Evolutionary conservation across 2,888 invertebrate genomes (phyloP).

Genomic region (Pollenia griseotomentosa): DNA sequence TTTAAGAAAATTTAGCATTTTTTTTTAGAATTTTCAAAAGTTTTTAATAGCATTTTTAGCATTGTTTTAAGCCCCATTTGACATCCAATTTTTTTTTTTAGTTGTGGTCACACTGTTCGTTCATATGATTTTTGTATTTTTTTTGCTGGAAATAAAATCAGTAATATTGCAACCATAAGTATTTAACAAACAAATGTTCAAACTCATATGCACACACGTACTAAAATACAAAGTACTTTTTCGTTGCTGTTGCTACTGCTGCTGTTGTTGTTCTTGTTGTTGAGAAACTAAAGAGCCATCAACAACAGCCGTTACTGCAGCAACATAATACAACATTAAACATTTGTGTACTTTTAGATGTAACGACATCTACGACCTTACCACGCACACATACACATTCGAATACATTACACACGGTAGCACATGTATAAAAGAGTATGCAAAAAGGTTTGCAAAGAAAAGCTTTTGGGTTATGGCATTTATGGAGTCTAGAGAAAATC

Average conservation of each 20-base stretch:
- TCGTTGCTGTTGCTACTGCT: constrained; percentile 59
- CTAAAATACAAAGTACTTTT: constrained; percentile 43
- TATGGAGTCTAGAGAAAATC: neutral
- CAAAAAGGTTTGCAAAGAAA: constrained; percentile 16
- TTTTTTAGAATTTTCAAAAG: too few relatives aligned
- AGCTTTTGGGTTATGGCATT: neutral
- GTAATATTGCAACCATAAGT: constrained; percentile 77
- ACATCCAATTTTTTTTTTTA: too few relatives aligned
- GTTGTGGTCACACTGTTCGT: neutral
- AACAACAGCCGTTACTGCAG: constrained; percentile 61
- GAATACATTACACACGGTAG: neutral
- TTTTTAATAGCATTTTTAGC: too few relatives aligned
- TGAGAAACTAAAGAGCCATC: constrained; percentile 72
- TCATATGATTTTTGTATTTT: constrained; percentile 9
- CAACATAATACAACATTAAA: constrained; percentile 56
- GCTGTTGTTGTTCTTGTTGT: constrained; percentile 12
- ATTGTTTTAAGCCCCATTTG: too few relatives aligned
- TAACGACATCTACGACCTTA: constrained; percentile 55
- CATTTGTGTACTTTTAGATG: constrained; percentile 61
- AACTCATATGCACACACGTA: constrained; percentile 37
- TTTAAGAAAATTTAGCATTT: too few relatives aligned
- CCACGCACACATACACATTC: constrained; percentile 1
- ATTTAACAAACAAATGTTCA: constrained; percentile 57
- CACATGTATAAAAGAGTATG: neutral
- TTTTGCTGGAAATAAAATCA: constrained; percentile 51